Percentiles rank a stretch among this genome's conserved stretches.
These are phyloP conservation scores for Galerucella nymphaeae DNA, from an alignment of 2,888 invertebrate genomes.

Conservation along the genomic window DNA sequence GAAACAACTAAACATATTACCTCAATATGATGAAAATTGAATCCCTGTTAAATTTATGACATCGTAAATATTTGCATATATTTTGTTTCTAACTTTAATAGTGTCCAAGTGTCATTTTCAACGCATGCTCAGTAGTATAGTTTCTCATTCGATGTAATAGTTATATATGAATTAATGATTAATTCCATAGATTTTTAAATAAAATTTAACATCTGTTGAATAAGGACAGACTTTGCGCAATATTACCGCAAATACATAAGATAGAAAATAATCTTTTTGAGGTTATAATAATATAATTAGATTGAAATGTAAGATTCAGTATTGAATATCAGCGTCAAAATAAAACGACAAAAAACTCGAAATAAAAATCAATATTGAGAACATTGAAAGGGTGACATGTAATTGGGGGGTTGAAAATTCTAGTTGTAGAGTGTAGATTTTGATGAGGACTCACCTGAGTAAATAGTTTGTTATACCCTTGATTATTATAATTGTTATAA, in stretches of 20 bases:
- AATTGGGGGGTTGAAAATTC: neutral
- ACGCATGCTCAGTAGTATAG: neutral
- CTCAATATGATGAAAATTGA: too few species aligned
- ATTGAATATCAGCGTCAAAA: neutral
- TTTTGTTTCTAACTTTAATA: neutral
- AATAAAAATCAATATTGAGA: constrained; percentile 17
- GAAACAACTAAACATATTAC: too few species aligned
- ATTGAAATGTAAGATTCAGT: too few species aligned
- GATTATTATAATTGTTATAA: constrained; percentile 77
- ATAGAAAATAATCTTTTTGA: too few species aligned
- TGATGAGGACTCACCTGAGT: constrained; percentile 74
- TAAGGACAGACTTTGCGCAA: neutral
- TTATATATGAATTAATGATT: neutral
- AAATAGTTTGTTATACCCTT: constrained; percentile 86
- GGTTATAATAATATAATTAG: too few species aligned
- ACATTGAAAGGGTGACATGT: constrained; percentile 9
- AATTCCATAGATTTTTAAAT: neutral
- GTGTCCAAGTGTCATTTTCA: neutral
- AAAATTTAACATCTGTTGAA: neutral
- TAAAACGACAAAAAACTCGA: neutral
- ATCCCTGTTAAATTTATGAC: too few species aligned
- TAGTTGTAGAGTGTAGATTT: neutral
- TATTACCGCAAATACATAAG: too few species aligned
- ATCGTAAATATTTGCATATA: too few species aligned
- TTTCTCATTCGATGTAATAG: neutral